These are phyloP conservation scores for Hypomesus transpacificus DNA, from an alignment of 2,113 vertebrate genomes.

Conservation along the genomic window DNA sequence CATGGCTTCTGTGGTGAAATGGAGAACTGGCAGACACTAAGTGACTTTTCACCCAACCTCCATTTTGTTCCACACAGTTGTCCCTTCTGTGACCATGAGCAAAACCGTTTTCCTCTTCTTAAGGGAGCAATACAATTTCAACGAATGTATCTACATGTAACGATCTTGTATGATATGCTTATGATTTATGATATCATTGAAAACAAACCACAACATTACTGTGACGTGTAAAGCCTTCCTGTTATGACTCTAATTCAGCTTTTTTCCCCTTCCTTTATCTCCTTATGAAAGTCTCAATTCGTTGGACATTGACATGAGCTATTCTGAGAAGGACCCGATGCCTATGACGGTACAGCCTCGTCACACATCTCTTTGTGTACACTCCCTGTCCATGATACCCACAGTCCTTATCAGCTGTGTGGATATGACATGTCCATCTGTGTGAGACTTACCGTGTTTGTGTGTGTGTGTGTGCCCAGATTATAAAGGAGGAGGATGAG, in stretches of 20 bases:
- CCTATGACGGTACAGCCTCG: conserved; percentile 52
- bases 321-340: conserved; percentile 38
- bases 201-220: neutral
- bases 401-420: too few species aligned
- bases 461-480: conserved; percentile 11
- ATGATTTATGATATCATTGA: neutral
- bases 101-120: neutral
- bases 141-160: neutral
- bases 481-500: conserved; percentile 58
- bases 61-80: conserved; percentile 14
- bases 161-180: neutral
- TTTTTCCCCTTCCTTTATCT: conserved; percentile 11
- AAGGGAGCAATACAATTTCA: neutral
- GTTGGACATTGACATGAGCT: conserved; percentile 71
- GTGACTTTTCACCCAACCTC: neutral
- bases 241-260: conserved; percentile 9
- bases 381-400: too few species aligned
- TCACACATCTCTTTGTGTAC: neutral
- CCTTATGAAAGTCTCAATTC: conserved; percentile 76
- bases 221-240: neutral
- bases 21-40: conserved; percentile 8
- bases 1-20: conserved; percentile 17
- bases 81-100: too few species aligned
- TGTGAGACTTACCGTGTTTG: conserved; percentile 7
- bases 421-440: neutral